Evolutionary conservation across 2,113 vertebrate genomes (phyloP), one percentile per base, ranked within the genome.

Genomic region (Cyanoramphus novaezelandiae): DNA sequence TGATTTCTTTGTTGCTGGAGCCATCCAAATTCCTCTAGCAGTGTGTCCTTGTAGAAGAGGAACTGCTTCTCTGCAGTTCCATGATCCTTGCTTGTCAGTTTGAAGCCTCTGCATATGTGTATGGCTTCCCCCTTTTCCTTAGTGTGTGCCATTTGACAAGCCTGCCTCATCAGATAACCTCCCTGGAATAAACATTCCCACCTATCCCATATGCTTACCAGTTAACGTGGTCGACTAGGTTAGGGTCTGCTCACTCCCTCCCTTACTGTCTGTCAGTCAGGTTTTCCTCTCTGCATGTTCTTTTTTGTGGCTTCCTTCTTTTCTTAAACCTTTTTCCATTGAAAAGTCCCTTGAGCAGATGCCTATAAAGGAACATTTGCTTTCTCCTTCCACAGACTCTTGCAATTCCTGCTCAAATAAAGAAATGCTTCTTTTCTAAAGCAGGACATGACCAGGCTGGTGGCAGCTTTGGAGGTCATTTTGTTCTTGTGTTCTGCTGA

Each of bases 141-240:
- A 3, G 2, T 59, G 31, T 18, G 10, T 62, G 14, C n/a, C 9
- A 2, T 44, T 44, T 63, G 37, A 71, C 6, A 25, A 84, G 17
- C 29, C 50, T 10, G 6, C 12, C 18, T 17, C 1, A 0, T 43
- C 33, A 44, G 57, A 11, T 7, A n/a, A 43, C 3, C 3, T 39
- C 10, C 2, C n/a, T 35, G 12, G 43, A 64, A 21, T 25, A 68
- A 77, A 7, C 7, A 9, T 33, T 68, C 8, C 31, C 15, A 9
- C 6, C 0, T 52, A 37, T n/a, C n/a, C n/a, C 5, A 6, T 28
- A 8, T 6, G 14, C 5, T 59, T 77, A n/a, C 3, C 11, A 5
- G 1, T 68, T 53, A 15, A 16, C 27, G 7, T 13, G 57, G 3
- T 11, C 72, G 69, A 24, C 7, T 10, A 28, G 31, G 3, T 63